A percentile compares a stretch with the other conserved stretches of the same genome.
Evolutionary conservation across 1,140 invertebrate genomes (phyloP).

Genomic region (Cryptotermes secundus): DNA sequence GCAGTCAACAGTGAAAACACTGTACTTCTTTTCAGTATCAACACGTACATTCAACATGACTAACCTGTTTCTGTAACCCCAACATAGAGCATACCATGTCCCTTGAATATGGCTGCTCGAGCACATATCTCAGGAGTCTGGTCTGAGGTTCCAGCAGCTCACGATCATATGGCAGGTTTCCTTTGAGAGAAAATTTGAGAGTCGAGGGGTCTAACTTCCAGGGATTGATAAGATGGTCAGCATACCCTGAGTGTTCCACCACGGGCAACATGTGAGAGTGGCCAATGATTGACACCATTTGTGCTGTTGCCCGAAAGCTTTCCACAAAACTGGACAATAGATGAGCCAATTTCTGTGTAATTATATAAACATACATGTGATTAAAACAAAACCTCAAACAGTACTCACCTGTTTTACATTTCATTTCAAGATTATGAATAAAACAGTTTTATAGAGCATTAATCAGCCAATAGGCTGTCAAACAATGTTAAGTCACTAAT

Average conservation of each 20-base stretch:
- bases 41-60: constrained; percentile 23
- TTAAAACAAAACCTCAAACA: too few relatives aligned
- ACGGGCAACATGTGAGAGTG: constrained; percentile 89
- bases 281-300: constrained; percentile 93
- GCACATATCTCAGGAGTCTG: constrained; percentile 80
- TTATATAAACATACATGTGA: neutral
- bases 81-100: constrained; percentile 96
- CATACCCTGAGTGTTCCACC: constrained; percentile 86
- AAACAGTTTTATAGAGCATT: too few relatives aligned
- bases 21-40: constrained; percentile 4
- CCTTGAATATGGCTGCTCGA: constrained; percentile 93
- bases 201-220: constrained; percentile 88
- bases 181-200: constrained; percentile 86
- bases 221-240: constrained; percentile 82
- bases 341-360: constrained; percentile 73
- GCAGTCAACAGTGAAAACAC: too few relatives aligned
- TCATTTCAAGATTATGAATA: neutral
- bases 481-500: too few relatives aligned
- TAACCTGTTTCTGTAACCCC: constrained; percentile 83
- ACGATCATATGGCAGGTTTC: constrained; percentile 87
- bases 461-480: too few relatives aligned
- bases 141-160: constrained; percentile 90
- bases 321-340: constrained; percentile 87
- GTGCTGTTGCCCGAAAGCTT: constrained; percentile 86
- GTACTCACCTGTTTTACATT: neutral